Evolutionary conservation across 2,797 vertebrate genomes (phyloP).

Genomic region (Pangasius sanitwongsei): DNA sequence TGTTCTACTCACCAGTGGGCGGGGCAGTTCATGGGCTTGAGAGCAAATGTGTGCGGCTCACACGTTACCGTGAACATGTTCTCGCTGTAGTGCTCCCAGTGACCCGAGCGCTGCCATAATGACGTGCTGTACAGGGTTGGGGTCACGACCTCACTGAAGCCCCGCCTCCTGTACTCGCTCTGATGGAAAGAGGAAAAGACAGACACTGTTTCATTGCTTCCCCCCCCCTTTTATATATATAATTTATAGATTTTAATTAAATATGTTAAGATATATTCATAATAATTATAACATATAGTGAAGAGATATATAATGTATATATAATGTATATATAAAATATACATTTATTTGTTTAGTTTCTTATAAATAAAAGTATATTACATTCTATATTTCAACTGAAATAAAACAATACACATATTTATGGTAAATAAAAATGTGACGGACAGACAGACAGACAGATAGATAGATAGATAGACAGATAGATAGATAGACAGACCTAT

Average conservation of each 20-base stretch:
- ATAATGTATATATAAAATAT: not conserved
- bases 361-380: not conserved
- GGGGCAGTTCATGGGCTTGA: slow-evolving; percentile 97
- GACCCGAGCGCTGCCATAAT: slow-evolving; percentile 92
- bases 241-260: not conserved
- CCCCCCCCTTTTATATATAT: no score
- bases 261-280: not conserved
- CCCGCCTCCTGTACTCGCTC: slow-evolving; percentile 84
- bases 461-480: no score
- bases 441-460: no score
- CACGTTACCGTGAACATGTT: slow-evolving; percentile 87
- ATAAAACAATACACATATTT: no score
- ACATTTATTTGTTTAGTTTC: not conserved
- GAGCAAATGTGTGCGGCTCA: slow-evolving; percentile 78
- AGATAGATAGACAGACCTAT: no score
- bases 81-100: slow-evolving; percentile 90
- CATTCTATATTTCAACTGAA: not conserved
- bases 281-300: not conserved
- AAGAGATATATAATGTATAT: no score
- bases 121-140: slow-evolving; percentile 85
- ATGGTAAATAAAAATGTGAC: no score
- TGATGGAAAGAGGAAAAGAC: slow-evolving; percentile 58
- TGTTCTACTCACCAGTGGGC: slow-evolving; percentile 84
- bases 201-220: not conserved
- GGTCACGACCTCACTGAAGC: slow-evolving; percentile 90